These are phyloP conservation scores for Lutraria lutraria DNA, from an alignment of 2,888 invertebrate species.

Conservation along the genomic window DNA sequence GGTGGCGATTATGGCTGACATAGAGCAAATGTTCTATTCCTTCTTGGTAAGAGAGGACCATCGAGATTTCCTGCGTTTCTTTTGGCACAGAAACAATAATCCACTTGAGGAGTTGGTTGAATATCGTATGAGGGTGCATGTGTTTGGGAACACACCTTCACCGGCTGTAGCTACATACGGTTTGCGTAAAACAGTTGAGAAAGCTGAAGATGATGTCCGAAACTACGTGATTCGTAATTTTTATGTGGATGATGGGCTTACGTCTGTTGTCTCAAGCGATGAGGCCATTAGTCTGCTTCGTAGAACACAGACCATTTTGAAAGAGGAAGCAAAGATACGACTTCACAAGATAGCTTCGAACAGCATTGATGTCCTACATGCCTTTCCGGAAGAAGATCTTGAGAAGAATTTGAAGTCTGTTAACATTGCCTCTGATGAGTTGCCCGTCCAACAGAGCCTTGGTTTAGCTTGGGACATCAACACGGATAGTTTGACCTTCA, in stretches of 20 bases:
- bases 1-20: slow-evolving; percentile 61
- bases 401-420: background rate
- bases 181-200: slow-evolving; percentile 30
- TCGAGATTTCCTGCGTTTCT: slow-evolving; percentile 60
- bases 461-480: slow-evolving; percentile 3
- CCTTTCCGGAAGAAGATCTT: slow-evolving; percentile 45
- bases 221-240: background rate
- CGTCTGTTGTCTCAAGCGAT: background rate
- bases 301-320: background rate
- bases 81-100: too few species aligned
- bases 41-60: slow-evolving; percentile 60
- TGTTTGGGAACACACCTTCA: slow-evolving; percentile 49
- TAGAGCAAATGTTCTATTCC: slow-evolving; percentile 70
- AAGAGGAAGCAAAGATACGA: slow-evolving; percentile 28
- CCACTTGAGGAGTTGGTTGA: slow-evolving; percentile 35
- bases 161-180: slow-evolving; percentile 54
- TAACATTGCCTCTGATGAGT: background rate
- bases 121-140: slow-evolving; percentile 53
- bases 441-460: slow-evolving; percentile 9
- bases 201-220: slow-evolving; percentile 28
- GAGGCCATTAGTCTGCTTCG: background rate
- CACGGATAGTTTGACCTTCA: background rate
- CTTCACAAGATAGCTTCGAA: too few species aligned
- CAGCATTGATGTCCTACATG: too few species aligned
- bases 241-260: slow-evolving; percentile 23